Conservation (phyloP, 2,113 vertebrate species). For the rat (Rattus norvegicus) region DNA sequence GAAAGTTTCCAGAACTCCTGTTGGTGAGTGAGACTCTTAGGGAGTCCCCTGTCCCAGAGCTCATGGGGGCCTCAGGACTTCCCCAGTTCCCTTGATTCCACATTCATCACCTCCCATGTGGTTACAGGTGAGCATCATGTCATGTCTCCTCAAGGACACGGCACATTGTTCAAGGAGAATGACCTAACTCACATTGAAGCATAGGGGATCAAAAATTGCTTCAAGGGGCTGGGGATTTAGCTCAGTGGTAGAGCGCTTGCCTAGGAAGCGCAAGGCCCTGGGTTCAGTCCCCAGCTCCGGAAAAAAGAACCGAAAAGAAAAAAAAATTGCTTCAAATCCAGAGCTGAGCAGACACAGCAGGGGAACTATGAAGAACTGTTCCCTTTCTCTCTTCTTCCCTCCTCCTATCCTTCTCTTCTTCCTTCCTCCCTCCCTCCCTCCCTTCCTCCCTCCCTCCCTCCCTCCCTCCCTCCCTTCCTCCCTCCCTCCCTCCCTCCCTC, state of each 20-base stretch:
- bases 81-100: not conserved
- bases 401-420: too few species aligned
- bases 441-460: too few species aligned
- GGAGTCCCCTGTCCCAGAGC: too few species aligned
- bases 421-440: too few species aligned
- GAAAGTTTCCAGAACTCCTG: slow-evolving; percentile 5
- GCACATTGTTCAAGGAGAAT: not conserved
- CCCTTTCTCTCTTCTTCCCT: too few species aligned
- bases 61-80: not conserved
- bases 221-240: too few species aligned
- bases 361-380: not conserved
- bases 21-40: not conserved
- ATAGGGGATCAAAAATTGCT: not conserved
- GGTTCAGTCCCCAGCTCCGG: too few species aligned
- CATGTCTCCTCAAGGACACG: not conserved
- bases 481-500: not conserved
- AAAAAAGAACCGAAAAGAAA: too few species aligned
- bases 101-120: rapidly evolving
- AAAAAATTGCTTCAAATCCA: not conserved
- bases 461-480: not conserved
- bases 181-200: not conserved
- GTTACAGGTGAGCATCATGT: not conserved
- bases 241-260: too few species aligned
- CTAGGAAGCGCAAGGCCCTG: too few species aligned
- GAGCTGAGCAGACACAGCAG: not conserved